Base-by-base conservation (phyloP, 2,113 vertebrate species). In the Rhabdomys dilectus region DNA sequence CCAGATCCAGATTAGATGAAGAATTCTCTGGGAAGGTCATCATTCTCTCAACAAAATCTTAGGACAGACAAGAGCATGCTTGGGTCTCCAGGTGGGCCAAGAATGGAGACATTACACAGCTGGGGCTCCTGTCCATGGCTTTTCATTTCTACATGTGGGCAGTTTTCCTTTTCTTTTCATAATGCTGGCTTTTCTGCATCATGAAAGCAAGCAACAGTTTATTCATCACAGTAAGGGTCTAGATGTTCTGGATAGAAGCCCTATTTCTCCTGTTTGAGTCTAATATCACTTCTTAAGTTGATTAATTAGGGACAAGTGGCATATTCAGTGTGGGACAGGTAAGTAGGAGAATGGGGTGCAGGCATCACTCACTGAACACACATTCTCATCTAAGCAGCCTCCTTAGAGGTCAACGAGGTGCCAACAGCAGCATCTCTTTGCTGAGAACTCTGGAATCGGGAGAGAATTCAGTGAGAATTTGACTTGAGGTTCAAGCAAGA, bases 61-160 rank as follows among this genome's bases (percentile, higher is more conserved):
- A 16, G 16, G 56, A 34, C 29, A 64, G 75, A 22, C 29, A 15
- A 75, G 73, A 3, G 6, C 36, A 12, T 17, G 9, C 1, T 12
- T 29, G 92, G 2, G 6, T 68, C 31, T 64, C 68, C 34, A 7
- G 45, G 17, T 48, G 56, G 42, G 1, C 0, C 12, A 60, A 78
- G 17, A 26, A 26, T 21, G 60, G 13, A 42, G 5, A 9, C 1
- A 6, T 21, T 0, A 34, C 3, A 12, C 2, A 34, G 34, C 42
- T 4, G 3, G 0, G 1, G 5, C 42, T 4, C 53, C 13, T 9
- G 21, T 4, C 5, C 17, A 12, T n/a, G 13, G 36, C 34, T 24
- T 66, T 17, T 17, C 22, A 51, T 60, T 76, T 58, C 48, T 9
- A 9, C n/a, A 7, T 24, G 31, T 36, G 39, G 4, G 22, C 68